These are phyloP conservation scores for Acrobasis suavella DNA, from an alignment of 2,888 invertebrate genomes.

Conservation along the genomic window DNA sequence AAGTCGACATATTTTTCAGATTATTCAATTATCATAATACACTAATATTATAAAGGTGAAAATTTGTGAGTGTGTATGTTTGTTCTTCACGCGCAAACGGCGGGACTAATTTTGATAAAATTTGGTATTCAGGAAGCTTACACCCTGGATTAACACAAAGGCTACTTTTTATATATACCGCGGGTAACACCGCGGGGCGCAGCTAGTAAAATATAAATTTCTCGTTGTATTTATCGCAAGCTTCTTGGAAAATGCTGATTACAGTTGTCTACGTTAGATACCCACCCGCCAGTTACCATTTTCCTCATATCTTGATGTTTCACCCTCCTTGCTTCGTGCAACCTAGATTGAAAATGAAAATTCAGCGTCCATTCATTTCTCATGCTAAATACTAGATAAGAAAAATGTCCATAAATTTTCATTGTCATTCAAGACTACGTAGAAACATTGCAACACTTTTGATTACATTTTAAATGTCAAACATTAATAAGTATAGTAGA, in stretches of 20 bases:
- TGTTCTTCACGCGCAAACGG: too few relatives aligned
- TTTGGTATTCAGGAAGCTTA: too few relatives aligned
- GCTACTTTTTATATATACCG: too few relatives aligned
- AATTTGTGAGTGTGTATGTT: too few relatives aligned
- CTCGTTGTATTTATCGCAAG: neutral
- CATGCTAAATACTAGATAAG: slow-evolving; percentile 58
- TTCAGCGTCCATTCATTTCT: slow-evolving; percentile 73
- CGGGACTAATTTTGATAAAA: too few relatives aligned
- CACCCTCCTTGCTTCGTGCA: slow-evolving; percentile 72
- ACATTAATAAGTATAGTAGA: neutral
- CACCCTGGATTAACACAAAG: too few relatives aligned
- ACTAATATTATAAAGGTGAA: too few relatives aligned
- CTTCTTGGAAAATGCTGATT: slow-evolving; percentile 26
- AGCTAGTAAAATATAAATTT: neutral
- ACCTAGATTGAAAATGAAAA: slow-evolving; percentile 82
- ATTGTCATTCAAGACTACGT: slow-evolving; percentile 42
- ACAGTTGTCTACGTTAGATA: slow-evolving; percentile 55
- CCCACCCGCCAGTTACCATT: slow-evolving; percentile 79
- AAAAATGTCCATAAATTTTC: slow-evolving; percentile 70
- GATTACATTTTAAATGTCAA: neutral
- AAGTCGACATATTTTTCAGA: neutral
- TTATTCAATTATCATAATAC: neutral
- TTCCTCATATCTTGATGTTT: slow-evolving; percentile 64
- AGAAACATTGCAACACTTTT: slow-evolving; percentile 24
- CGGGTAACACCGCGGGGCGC: too few relatives aligned